phyloP scores from a whole-genome alignment of 2,113 vertebrate species.

The Carlito syrichta region DNA sequence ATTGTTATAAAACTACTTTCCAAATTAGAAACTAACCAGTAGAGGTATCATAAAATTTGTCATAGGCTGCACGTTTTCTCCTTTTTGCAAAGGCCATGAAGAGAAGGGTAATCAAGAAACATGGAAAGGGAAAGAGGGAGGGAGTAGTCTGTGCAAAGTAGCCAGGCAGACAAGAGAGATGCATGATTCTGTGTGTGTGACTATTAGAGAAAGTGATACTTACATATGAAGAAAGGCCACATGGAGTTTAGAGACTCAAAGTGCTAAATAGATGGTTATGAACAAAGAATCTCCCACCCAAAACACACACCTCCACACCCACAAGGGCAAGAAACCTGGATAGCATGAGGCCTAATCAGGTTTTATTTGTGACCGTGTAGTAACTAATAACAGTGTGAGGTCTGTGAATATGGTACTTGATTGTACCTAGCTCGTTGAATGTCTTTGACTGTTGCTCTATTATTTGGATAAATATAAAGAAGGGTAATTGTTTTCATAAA shows the following conservation, averaged over 20 bases:
- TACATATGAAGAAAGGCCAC: neutral
- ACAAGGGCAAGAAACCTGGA: neutral
- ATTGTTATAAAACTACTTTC: neutral
- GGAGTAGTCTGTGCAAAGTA: neutral
- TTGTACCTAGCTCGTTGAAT: neutral
- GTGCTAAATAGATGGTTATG: neutral
- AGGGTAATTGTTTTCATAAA: neutral
- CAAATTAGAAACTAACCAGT: neutral
- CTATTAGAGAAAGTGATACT: neutral
- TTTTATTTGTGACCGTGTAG: neutral
- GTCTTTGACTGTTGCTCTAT: neutral
- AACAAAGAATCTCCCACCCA: neutral
- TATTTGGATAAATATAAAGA: neutral
- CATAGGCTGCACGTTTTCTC: neutral
- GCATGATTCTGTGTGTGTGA: neutral
- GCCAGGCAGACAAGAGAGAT: neutral
- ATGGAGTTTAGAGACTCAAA: neutral
- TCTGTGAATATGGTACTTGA: neutral
- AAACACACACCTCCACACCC: neutral
- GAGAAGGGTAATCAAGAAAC: neutral
- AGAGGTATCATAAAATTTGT: neutral
- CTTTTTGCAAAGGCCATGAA: neutral
- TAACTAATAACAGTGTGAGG: neutral
- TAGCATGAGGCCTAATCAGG: neutral
- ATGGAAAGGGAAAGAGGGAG: neutral